These are phyloP conservation scores for Sebastiscus tertius DNA, from an alignment of 2,797 vertebrate genomes.

Conservation along the genomic window DNA sequence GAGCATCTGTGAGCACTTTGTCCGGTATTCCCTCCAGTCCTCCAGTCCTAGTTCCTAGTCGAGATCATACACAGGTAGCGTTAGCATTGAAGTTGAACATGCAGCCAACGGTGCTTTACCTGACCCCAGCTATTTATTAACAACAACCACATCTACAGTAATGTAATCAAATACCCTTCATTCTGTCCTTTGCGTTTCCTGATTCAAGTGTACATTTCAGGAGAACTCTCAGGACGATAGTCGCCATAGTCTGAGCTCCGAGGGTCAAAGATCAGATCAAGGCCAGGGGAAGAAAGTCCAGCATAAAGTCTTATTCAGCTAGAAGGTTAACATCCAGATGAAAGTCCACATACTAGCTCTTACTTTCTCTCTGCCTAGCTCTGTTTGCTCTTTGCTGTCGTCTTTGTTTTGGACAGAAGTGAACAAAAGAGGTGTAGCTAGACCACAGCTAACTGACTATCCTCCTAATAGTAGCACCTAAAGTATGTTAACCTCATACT, in stretches of 20 bases:
- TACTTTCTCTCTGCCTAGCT: neutral
- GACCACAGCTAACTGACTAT: neutral
- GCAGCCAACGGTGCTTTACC: neutral
- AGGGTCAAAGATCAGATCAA: neutral
- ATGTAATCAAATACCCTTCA: too few relatives aligned
- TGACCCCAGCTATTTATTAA: neutral
- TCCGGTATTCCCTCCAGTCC: neutral
- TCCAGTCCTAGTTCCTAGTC: neutral
- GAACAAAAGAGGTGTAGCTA: neutral
- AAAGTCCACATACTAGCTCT: neutral
- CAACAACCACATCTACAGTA: fast-evolving
- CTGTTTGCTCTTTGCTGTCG: neutral
- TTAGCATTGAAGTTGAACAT: neutral
- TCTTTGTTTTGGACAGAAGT: neutral
- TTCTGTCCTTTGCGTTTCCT: neutral
- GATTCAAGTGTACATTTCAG: neutral
- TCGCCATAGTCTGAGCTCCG: neutral
- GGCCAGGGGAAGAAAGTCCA: too few relatives aligned
- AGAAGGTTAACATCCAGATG: neutral
- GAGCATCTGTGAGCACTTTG: neutral
- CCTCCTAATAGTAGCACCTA: neutral
- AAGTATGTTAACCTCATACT: neutral
- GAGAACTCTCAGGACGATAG: neutral
- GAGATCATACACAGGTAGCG: too few relatives aligned
- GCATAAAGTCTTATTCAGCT: neutral